phyloP scores from a whole-genome alignment of 2,888 invertebrate species.

The Lasioglossum morio region DNA sequence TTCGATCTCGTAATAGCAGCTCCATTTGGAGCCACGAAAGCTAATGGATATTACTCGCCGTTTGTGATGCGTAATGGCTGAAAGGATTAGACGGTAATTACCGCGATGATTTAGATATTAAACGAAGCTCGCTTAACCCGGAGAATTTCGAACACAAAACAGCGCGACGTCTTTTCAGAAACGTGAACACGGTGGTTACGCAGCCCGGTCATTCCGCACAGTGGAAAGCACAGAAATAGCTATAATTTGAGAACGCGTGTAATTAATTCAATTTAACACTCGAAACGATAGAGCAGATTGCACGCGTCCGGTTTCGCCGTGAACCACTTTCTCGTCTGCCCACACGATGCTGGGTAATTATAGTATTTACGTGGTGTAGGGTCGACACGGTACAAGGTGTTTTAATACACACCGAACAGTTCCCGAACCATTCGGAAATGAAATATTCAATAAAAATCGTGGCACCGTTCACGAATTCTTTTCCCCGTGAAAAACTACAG shows the following conservation, averaged over 20 bases:
- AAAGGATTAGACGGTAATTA: constrained; percentile 6
- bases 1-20: background rate
- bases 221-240: background rate
- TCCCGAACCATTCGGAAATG: background rate
- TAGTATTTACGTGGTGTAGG: background rate
- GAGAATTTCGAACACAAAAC: background rate
- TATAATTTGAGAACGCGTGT: background rate
- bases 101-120: background rate
- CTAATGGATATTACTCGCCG: background rate
- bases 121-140: background rate
- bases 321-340: constrained; percentile 1
- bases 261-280: constrained; percentile 17
- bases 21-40: background rate
- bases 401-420: background rate
- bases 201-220: background rate
- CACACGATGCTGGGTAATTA: constrained; percentile 5
- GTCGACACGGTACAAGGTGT: background rate
- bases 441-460: background rate
- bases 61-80: background rate
- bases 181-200: background rate
- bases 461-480: background rate
- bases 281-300: constrained; percentile 8
- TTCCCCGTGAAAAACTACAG: background rate
- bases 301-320: constrained; percentile 9
- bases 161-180: background rate